Base-by-base conservation (phyloP, 2,888 invertebrate genomes). In the Siphonodentalium dalli region DNA sequence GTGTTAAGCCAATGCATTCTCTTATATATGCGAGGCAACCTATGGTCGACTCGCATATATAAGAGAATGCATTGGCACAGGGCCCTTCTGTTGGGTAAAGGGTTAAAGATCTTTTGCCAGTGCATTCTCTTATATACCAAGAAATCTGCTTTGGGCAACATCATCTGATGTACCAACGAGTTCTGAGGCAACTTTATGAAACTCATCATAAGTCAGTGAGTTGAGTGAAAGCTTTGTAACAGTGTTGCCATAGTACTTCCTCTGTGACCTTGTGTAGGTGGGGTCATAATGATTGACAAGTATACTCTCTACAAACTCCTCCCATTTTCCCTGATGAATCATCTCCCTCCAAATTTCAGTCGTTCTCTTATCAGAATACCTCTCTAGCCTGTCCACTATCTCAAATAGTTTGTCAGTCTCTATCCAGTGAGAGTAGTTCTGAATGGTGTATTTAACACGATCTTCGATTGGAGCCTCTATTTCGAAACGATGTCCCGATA, bases 271-370 rank as follows among this genome's bases (percentile, higher is more conserved):
- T 9, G 46, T 57, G 33, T 71, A 71, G 0, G 60, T 46, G 11
- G 61, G 63, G 50, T 71, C 71, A 51, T 69, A 71, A 54, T 69
- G 71, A 20, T 68, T 55, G 27, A 53, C 31, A 9, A 71, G 56
- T 1, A 71, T 48, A 28, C 51, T 45, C 35, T 56, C 49, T 21
- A 71, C 69, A 62, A 71, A 68, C n/a, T 62, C 62, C 28, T 61
- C 60, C 64, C 67, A 64, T 15, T 59, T 40, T 9, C 41, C 44
- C 11, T 61, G 40, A n/a, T 65, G 59, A 18, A 64, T 58, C 48
- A 68, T 37, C 8, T 38, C 27, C 46, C 61, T 54, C 68, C 68
- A 71, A 13, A 53, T 20, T 26, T 65, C 40, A 5, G 68, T 44
- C 21, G 44, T 54, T 38, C 58, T 42, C 39, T 63, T 54, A 21